phyloP scores from a whole-genome alignment of 2,113 vertebrate genomes.

The Rhynchomys soricoides region DNA sequence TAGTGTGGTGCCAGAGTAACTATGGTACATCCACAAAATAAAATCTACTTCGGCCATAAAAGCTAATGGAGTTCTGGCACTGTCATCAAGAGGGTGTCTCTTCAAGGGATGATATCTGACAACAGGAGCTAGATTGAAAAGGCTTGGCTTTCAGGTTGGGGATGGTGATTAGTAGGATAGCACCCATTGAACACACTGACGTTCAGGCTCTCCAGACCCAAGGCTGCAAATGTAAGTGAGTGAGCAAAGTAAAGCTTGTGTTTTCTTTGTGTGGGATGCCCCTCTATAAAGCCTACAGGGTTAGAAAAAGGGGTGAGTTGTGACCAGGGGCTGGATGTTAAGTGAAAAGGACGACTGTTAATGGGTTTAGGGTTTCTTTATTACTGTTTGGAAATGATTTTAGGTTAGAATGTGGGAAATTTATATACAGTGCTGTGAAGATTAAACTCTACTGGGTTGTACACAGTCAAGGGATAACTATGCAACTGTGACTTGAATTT shows the following conservation, averaged over 20 bases:
- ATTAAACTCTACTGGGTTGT: background rate
- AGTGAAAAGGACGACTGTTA: rapidly evolving
- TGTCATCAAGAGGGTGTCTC: too few species aligned
- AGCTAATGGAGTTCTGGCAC: rapidly evolving
- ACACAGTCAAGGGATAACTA: rapidly evolving
- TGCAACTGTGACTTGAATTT: background rate
- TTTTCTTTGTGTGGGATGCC: background rate
- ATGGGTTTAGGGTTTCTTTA: background rate
- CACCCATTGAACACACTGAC: background rate
- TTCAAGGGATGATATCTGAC: background rate
- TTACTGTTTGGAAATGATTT: background rate
- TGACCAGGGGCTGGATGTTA: rapidly evolving
- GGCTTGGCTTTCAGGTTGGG: background rate
- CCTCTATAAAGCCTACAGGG: rapidly evolving
- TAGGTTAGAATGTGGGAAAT: background rate
- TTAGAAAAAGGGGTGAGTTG: rapidly evolving
- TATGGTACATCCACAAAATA: rapidly evolving
- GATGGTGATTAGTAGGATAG: background rate
- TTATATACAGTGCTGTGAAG: too few species aligned
- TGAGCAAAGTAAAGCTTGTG: background rate
- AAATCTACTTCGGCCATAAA: rapidly evolving
- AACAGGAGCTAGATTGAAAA: background rate
- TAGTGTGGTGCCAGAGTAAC: rapidly evolving
- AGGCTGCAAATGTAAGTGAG: background rate
- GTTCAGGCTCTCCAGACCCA: background rate